Percentiles rank a stretch among this genome's conserved stretches.
Evolutionary conservation across 1,140 invertebrate genomes (phyloP).

Genomic region (Samia ricini): DNA sequence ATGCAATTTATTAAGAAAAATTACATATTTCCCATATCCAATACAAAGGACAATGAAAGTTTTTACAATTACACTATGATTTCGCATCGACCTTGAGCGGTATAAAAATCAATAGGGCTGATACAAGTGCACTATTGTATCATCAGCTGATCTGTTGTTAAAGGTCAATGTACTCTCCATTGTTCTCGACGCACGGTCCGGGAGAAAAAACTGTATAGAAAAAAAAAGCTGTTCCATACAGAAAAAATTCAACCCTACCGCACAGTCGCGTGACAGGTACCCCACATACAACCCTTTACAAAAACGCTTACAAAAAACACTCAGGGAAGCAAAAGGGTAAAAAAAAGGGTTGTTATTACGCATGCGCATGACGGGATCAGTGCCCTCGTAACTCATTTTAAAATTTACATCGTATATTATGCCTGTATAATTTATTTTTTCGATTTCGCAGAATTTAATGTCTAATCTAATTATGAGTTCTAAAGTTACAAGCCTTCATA

Average conservation of each 20-base stretch:
- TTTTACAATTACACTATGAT: too few relatives aligned
- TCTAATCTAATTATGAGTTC: background rate
- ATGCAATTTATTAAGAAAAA: too few relatives aligned
- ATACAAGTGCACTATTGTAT: conserved; percentile 68
- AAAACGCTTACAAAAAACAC: conserved; percentile 71
- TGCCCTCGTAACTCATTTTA: conserved; percentile 68
- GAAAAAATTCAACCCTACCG: conserved; percentile 72
- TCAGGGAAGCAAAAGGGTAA: conserved; percentile 71
- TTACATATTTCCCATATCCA: too few relatives aligned
- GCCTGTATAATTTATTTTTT: conserved; percentile 23
- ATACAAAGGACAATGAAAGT: too few relatives aligned
- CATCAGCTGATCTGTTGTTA: conserved; percentile 68
- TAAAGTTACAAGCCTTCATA: too few relatives aligned
- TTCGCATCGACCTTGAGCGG: conserved; percentile 55
- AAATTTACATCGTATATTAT: conserved; percentile 35
- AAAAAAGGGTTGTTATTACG: conserved; percentile 73
- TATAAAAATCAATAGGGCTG: conserved; percentile 60
- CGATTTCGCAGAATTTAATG: background rate
- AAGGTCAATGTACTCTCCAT: conserved; percentile 72
- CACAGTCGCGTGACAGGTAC: conserved; percentile 62
- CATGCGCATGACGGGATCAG: conserved; percentile 66
- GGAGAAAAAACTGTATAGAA: conserved; percentile 60
- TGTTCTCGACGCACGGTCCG: conserved; percentile 44
- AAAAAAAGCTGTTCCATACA: conserved; percentile 56
- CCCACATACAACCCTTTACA: conserved; percentile 70